Evolutionary conservation across 2,113 vertebrate genomes (phyloP).

Genomic region (Indicator maculatus): DNA sequence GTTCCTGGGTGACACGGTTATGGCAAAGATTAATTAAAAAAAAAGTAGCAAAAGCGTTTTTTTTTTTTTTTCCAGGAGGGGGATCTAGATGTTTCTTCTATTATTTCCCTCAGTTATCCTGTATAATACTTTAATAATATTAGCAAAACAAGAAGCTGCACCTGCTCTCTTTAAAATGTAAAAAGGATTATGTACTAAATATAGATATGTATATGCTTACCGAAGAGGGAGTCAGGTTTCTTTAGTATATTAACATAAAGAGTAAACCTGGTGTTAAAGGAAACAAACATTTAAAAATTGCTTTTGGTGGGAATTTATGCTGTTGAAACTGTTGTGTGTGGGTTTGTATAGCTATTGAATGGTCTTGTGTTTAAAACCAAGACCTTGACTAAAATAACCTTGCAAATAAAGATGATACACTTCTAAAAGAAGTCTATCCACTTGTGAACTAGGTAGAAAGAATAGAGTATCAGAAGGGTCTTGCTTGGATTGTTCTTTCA

Average conservation of each 20-base stretch:
- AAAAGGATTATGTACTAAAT: background rate
- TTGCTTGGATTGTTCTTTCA: background rate
- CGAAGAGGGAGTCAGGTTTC: background rate
- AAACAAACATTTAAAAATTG: background rate
- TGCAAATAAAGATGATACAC: background rate
- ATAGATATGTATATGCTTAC: background rate
- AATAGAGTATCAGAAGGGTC: background rate
- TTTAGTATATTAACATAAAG: background rate
- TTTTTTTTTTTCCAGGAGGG: background rate
- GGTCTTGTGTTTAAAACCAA: background rate
- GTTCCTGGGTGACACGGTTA: background rate
- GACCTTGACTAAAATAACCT: background rate
- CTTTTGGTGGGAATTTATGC: background rate
- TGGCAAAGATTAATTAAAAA: background rate
- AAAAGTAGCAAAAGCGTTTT: background rate
- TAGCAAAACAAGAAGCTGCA: background rate
- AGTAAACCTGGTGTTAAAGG: background rate
- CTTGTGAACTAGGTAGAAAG: background rate
- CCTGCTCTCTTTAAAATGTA: background rate
- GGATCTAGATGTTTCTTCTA: background rate
- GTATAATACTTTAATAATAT: background rate
- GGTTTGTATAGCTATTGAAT: background rate
- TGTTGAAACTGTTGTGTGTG: background rate
- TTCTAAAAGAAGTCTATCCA: background rate
- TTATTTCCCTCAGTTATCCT: background rate